Evolutionary conservation across 2,797 vertebrate species (phyloP).

Genomic region (Characodon lateralis): DNA sequence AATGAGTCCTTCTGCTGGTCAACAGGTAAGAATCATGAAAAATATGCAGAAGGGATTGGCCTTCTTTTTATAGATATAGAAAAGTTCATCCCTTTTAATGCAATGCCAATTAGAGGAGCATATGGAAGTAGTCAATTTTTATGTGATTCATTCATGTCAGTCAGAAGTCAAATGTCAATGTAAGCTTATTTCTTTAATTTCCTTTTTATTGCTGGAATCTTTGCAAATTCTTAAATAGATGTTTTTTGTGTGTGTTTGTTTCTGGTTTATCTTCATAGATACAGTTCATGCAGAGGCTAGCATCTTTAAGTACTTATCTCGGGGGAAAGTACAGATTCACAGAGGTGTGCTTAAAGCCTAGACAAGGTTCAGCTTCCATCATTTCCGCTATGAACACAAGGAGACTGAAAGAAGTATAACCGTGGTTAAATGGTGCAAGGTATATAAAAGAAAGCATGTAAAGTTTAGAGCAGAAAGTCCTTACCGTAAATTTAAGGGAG

Average conservation of each 20-base stretch:
- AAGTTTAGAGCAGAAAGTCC: background rate
- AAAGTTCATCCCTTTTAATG: constrained; percentile 12
- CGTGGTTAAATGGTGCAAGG: constrained; percentile 2
- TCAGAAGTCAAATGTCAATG: constrained; percentile 46
- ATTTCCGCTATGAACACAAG: constrained; percentile 21
- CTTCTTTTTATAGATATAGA: constrained; percentile 15
- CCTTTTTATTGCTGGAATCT: constrained; percentile 5
- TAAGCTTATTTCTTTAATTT: constrained; percentile 20
- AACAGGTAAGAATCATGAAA: constrained; percentile 19
- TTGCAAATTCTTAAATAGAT: constrained; percentile 22
- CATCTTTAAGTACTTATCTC: constrained; percentile 54
- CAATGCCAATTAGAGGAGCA: constrained; percentile 13
- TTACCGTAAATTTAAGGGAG: background rate
- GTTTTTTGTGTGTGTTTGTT: constrained; percentile 21
- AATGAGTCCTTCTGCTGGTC: constrained; percentile 43
- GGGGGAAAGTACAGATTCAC: constrained; percentile 52
- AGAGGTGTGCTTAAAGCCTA: constrained; percentile 25
- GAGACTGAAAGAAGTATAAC: constrained; percentile 16
- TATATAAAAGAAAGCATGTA: constrained; percentile 5
- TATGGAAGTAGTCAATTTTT: constrained; percentile 9
- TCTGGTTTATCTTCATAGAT: constrained; percentile 30
- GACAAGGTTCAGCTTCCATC: constrained; percentile 6
- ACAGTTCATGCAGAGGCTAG: constrained; percentile 54
- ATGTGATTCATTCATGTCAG: constrained; percentile 27
- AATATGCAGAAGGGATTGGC: too few relatives aligned